phyloP scores from a whole-genome alignment of 1,140 invertebrate species.

The Listronotus bonariensis region DNA sequence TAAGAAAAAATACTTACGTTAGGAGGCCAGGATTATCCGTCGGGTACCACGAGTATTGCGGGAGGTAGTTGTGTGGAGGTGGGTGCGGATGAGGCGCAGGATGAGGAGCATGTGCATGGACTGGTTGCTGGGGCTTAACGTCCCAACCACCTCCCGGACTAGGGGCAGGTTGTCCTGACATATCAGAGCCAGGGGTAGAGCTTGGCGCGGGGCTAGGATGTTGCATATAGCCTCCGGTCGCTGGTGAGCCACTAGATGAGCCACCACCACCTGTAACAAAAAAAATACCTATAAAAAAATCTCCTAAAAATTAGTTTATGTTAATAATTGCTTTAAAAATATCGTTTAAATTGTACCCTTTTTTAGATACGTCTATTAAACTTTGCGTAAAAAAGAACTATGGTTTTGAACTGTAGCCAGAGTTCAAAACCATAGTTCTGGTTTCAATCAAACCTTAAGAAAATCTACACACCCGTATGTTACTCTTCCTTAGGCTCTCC shows the following conservation, averaged over 20 bases:
- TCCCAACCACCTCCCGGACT: conserved; percentile 48
- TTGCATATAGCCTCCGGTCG: conserved; percentile 54
- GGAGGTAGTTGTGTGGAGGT: conserved; percentile 62
- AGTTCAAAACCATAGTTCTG: too few relatives aligned
- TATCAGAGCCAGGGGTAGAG: conserved; percentile 55
- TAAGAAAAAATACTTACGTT: conserved; percentile 62
- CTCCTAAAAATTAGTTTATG: too few relatives aligned
- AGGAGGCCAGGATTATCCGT: conserved; percentile 71
- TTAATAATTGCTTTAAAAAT: too few relatives aligned
- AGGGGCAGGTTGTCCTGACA: conserved; percentile 53
- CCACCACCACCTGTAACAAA: conserved; percentile 52
- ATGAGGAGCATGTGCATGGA: conserved; percentile 60
- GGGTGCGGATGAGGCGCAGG: conserved; percentile 51
- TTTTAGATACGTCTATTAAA: too few relatives aligned
- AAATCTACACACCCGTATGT: too few relatives aligned
- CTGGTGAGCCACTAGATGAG: conserved; percentile 52
- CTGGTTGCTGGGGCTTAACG: conserved; percentile 53
- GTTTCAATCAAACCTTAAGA: too few relatives aligned
- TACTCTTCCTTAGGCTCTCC: too few relatives aligned
- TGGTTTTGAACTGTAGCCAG: too few relatives aligned
- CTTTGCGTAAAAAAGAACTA: too few relatives aligned
- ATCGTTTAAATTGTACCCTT: too few relatives aligned
- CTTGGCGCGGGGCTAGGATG: conserved; percentile 54
- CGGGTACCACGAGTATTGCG: conserved; percentile 74
- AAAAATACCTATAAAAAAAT: too few relatives aligned